Base-by-base conservation (phyloP, 2,113 vertebrate genomes). In the Cyphomyrus plagiostoma region DNA sequence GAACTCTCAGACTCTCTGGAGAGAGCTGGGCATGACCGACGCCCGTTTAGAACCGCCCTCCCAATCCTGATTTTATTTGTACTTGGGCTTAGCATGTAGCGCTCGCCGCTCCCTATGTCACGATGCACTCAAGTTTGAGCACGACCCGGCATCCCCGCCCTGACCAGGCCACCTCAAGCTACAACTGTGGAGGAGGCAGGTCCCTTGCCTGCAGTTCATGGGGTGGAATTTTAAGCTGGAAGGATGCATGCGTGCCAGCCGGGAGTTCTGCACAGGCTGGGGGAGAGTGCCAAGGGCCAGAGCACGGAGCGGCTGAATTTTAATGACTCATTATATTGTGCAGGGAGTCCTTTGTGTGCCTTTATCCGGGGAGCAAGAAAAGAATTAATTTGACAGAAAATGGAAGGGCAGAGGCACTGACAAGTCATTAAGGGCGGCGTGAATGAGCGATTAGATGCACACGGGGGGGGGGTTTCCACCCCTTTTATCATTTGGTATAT, bases 351-450 rank as follows among this genome's bases (percentile, higher is more conserved):
- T 98, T 98, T 99, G 97, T 99, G 95, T 97, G 95, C 95, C 95
- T 98, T 98, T 98, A 98, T 98, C 97, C 96, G 97, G 97, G 97
- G 94, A 96, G 96, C 95, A 96, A 98, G 97, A 99, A 98, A 98
- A 98, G 97, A 99, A 98, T 99, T 98, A 99, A 99, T 99, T 98
- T 97, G 97, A 98, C 97, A 98, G 98, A 98, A 98, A 99, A 98
- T 98, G 96, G 97, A 97, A 97, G 97, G 96, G 96, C 96, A 96
- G 95, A 96, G 96, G 96, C 97, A 97, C 97, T 97, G 97, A 98
- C 97, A 96, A 97, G 96, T 97, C 97, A 98, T 98, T 98, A 97
- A 96, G 93, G 96, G 96, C 93, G 93, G 95, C 94, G 96, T 97
- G 97, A 97, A 97, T 97, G 96, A 95, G 95, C 95, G 93, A 96